Conservation (phyloP, 2,888 invertebrate species). For the Diplolepis rosae region DNA sequence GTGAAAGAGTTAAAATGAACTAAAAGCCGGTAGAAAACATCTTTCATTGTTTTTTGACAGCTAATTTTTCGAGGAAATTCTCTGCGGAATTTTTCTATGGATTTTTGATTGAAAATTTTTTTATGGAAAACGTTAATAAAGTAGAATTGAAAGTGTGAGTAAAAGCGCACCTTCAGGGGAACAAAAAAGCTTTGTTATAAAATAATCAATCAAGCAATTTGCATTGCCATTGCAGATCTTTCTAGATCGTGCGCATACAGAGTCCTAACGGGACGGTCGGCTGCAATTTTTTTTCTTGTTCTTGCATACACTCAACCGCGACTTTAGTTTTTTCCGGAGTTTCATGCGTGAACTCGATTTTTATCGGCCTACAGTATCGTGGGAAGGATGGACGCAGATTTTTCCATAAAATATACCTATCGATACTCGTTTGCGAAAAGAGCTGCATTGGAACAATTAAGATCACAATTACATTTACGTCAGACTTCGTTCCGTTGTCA, state of each 20-base stretch:
- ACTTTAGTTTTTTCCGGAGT: conserved; percentile 36
- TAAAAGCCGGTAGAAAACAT: conserved; percentile 37
- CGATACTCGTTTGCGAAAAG: conserved; percentile 12
- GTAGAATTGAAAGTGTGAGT: too few species aligned
- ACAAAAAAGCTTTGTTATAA: too few species aligned
- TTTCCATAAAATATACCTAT: conserved; percentile 35
- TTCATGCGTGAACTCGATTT: conserved; percentile 33
- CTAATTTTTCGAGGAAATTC: conserved; percentile 52
- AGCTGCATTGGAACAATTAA: conserved; percentile 47
- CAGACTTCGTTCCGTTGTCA: conserved; percentile 33
- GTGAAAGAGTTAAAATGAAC: neutral
- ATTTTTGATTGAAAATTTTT: conserved; percentile 57
- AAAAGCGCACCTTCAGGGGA: too few species aligned
- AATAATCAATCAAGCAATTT: too few species aligned
- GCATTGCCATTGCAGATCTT: too few species aligned
- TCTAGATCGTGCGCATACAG: too few species aligned
- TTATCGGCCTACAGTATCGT: conserved; percentile 27
- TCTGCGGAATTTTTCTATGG: conserved; percentile 48
- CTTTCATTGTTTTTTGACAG: neutral
- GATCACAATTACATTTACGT: conserved; percentile 34
- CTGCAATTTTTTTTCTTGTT: conserved; percentile 37
- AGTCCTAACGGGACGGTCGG: too few species aligned
- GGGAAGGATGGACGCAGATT: conserved; percentile 38
- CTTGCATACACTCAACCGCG: conserved; percentile 28
- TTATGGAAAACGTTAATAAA: too few species aligned